A percentile compares a stretch with the other conserved stretches of the same genome.
Evolutionary conservation across 2,113 vertebrate species (phyloP).

Genomic region (Probosciger aterrimus): DNA sequence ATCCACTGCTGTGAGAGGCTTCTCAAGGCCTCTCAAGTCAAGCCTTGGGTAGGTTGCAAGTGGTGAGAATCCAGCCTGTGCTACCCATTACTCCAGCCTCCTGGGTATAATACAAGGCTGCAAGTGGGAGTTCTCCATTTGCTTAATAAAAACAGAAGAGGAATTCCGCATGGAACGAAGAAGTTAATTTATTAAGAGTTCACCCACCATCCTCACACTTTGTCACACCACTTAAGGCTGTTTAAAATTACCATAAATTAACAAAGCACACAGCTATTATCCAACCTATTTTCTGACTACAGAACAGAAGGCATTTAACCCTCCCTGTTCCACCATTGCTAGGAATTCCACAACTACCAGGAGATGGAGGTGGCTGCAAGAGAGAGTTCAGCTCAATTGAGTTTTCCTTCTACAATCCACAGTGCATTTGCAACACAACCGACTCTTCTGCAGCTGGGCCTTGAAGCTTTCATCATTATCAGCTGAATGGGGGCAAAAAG

Average conservation of each 20-base stretch:
- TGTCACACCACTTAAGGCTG: not conserved
- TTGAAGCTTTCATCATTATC: not conserved
- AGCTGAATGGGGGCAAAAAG: not conserved
- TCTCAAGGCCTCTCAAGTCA: not conserved
- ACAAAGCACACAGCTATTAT: not conserved
- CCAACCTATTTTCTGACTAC: not conserved
- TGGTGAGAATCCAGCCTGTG: not conserved
- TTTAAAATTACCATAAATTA: not conserved
- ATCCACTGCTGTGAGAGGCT: rapidly evolving
- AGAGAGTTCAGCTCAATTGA: not conserved
- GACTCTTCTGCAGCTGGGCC: not conserved
- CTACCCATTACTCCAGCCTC: not conserved
- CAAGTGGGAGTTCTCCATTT: not conserved
- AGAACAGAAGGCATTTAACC: not conserved
- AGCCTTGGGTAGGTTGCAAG: not conserved
- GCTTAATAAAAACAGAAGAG: not conserved
- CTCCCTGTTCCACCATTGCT: not conserved
- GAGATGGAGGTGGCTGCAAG: not conserved
- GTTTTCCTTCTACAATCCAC: not conserved
- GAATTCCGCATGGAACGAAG: not conserved
- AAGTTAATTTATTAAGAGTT: not conserved
- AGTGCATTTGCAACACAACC: not conserved
- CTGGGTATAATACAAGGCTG: not conserved
- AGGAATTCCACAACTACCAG: not conserved
- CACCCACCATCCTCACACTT: not conserved